Percentiles rank a stretch among this genome's conserved stretches.
Conservation (phyloP, 92 coral and sea anemone genomes). For the Isaurus tuberculatus region DNA sequence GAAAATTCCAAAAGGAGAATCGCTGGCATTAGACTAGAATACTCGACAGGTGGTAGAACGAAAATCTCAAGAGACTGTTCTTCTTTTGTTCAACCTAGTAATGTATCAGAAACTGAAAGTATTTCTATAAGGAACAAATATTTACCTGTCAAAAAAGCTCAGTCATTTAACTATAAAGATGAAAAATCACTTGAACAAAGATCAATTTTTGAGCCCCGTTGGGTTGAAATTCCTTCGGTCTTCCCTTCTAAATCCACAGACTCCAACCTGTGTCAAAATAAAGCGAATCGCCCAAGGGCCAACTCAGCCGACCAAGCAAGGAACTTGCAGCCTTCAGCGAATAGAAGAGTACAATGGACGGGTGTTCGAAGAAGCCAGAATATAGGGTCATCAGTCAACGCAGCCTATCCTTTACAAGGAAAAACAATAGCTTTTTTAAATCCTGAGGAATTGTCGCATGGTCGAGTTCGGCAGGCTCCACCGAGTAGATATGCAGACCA, state of each 20-base stretch:
- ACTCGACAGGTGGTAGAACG: background rate
- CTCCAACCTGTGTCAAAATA: slow-evolving; percentile 5
- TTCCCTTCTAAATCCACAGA: slow-evolving; percentile 34
- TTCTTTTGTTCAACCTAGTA: background rate
- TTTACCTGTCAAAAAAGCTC: too few relatives aligned
- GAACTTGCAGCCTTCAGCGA: slow-evolving; percentile 1
- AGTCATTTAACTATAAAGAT: background rate
- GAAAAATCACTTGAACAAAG: background rate
- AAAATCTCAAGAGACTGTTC: too few relatives aligned
- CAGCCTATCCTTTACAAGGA: slow-evolving; percentile 67
- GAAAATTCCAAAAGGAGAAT: slow-evolving; percentile 61
- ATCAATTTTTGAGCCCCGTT: slow-evolving; percentile 55
- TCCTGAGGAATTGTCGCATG: slow-evolving; percentile 70
- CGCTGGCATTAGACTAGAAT: slow-evolving; percentile 41
- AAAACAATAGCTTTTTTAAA: slow-evolving; percentile 71
- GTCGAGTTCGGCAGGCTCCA: slow-evolving; percentile 34
- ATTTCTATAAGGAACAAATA: too few relatives aligned
- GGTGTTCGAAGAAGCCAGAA: slow-evolving; percentile 50
- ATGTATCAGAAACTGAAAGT: background rate
- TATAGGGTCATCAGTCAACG: slow-evolving; percentile 48
- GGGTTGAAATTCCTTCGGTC: slow-evolving; percentile 79
- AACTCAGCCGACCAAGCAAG: slow-evolving; percentile 46
- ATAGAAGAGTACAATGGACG: slow-evolving; percentile 53
- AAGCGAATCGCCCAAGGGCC: background rate
- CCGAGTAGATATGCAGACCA: slow-evolving; percentile 11